Percentiles rank a stretch among this genome's conserved stretches.
Conservation (phyloP, 1,140 invertebrate species). For the Alviniconcha marisindica region DNA sequence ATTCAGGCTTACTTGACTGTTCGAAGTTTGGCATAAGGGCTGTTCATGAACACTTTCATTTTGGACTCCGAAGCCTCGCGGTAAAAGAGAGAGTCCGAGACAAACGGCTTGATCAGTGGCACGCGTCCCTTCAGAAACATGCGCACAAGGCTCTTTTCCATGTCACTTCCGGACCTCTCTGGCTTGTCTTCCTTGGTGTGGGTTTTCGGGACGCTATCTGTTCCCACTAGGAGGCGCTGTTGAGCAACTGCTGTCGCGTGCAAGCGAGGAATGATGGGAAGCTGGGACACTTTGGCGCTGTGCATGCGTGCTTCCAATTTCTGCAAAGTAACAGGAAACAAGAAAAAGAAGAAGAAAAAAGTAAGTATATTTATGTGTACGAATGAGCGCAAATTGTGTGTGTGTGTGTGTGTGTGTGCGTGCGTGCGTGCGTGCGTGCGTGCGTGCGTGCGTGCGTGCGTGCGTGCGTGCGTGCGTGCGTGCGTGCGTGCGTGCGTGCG, state of each 20-base stretch:
- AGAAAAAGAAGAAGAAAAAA: neutral
- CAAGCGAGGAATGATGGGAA: slow-evolving; percentile 48
- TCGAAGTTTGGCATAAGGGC: slow-evolving; percentile 30
- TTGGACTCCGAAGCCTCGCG: slow-evolving; percentile 52
- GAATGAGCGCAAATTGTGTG: too few relatives aligned
- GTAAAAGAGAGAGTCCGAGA: slow-evolving; percentile 61
- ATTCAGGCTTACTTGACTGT: slow-evolving; percentile 9
- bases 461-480: too few relatives aligned
- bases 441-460: too few relatives aligned
- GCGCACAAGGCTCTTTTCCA: slow-evolving; percentile 52
- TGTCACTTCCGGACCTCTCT: neutral
- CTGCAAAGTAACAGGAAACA: slow-evolving; percentile 37
- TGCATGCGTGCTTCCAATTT: slow-evolving; percentile 62
- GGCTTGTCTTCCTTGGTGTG: neutral
- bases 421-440: too few relatives aligned
- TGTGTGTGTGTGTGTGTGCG: too few relatives aligned
- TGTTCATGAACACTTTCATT: slow-evolving; percentile 39
- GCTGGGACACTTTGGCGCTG: slow-evolving; percentile 52
- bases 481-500: too few relatives aligned
- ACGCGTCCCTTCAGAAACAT: slow-evolving; percentile 59
- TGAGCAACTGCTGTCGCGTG: neutral
- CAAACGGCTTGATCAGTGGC: slow-evolving; percentile 64
- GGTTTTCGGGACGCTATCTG: neutral
- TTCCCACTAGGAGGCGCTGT: slow-evolving; percentile 15
- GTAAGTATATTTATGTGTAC: too few relatives aligned